These are phyloP conservation scores for Origma solitaria DNA, from an alignment of 2,113 vertebrate species.

Conservation along the genomic window DNA sequence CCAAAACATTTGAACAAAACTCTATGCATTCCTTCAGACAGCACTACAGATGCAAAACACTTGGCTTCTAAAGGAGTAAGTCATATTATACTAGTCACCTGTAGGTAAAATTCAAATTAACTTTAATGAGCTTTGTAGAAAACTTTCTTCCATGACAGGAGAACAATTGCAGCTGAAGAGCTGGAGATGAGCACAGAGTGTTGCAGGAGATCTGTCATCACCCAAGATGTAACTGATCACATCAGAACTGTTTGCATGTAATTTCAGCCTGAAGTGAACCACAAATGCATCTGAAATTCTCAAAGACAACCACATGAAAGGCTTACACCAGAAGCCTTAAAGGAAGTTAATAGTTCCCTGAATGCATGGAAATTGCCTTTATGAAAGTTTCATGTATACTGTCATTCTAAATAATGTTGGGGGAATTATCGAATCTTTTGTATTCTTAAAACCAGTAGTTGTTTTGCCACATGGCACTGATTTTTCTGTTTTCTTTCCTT, in stretches of 20 bases:
- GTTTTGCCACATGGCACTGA: not conserved
- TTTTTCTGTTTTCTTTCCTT: not conserved
- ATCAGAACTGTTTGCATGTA: not conserved
- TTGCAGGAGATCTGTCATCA: not conserved
- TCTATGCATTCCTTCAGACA: not conserved
- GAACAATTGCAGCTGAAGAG: not conserved
- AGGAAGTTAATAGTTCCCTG: not conserved
- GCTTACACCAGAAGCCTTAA: not conserved
- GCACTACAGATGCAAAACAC: not conserved
- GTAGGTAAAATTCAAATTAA: not conserved
- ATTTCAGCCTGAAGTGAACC: slow-evolving; percentile 8
- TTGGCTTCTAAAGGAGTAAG: not conserved
- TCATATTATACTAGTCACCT: not conserved
- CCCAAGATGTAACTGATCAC: not conserved
- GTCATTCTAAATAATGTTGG: not conserved
- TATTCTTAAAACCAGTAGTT: not conserved
- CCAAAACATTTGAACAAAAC: not conserved
- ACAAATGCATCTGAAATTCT: not conserved
- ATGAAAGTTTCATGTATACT: slow-evolving; percentile 8
- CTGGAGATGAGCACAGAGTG: not conserved
- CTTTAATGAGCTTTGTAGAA: not conserved
- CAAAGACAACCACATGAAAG: slow-evolving; percentile 7
- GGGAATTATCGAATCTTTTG: not conserved
- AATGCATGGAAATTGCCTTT: not conserved
- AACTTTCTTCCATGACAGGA: not conserved